Conservation (phyloP, 2,888 invertebrate species). For the Drosophila mulleri region DNA sequence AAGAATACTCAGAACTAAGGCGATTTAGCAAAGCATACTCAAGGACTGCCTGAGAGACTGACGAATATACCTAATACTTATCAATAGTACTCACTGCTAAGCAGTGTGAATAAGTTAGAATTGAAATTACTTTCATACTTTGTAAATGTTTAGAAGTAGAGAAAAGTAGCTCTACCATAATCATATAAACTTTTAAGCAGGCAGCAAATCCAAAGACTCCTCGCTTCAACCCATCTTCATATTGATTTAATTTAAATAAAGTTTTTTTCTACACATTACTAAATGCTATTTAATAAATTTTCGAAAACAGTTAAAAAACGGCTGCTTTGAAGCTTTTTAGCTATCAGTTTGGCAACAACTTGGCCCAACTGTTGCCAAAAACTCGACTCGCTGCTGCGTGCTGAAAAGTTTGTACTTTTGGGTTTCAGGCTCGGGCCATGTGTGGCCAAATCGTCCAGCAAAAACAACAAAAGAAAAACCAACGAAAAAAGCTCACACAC, state of each 20-base stretch:
- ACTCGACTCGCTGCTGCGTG: slow-evolving; percentile 23
- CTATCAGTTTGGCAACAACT: slow-evolving; percentile 53
- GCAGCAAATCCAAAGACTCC: not conserved
- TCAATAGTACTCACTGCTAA: not conserved
- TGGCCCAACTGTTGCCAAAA: slow-evolving; percentile 58
- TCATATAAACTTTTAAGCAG: not conserved
- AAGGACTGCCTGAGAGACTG: not conserved
- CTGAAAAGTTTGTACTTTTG: slow-evolving; percentile 36
- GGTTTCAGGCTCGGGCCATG: slow-evolving; percentile 49
- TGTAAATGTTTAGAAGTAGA: not conserved
- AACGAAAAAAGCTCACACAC: slow-evolving; percentile 12
- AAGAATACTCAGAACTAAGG: not conserved
- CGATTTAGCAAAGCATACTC: not conserved
- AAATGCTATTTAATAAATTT: slow-evolving; percentile 41
- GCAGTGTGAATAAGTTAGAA: not conserved
- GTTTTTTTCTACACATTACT: not conserved
- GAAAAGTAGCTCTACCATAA: not conserved
- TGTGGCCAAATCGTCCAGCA: slow-evolving; percentile 53
- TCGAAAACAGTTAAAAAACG: slow-evolving; percentile 18
- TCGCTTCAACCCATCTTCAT: not conserved
- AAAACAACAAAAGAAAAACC: slow-evolving; percentile 15
- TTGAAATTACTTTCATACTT: not conserved
- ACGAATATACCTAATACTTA: not conserved
- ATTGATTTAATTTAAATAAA: slow-evolving; percentile 11
- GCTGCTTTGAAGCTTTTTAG: slow-evolving; percentile 30